Conservation (phyloP, 2,888 invertebrate genomes). For the Trachelus stipa region DNA sequence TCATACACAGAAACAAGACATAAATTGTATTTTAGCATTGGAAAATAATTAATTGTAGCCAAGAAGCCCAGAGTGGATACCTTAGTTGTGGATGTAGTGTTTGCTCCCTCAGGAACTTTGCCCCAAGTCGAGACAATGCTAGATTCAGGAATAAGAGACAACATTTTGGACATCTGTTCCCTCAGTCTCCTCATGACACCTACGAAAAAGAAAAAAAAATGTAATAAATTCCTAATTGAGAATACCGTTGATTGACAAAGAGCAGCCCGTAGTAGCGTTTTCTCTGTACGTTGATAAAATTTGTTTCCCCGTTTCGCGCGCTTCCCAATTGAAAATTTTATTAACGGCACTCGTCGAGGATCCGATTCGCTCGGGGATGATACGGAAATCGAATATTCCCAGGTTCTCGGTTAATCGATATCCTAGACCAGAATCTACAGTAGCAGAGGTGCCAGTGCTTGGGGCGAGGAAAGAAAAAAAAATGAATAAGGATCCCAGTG, state of each 20-base stretch:
- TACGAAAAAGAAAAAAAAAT: constrained; percentile 34
- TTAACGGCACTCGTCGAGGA: not conserved
- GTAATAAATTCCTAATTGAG: not conserved
- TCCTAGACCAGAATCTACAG: not conserved
- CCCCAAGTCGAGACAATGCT: constrained; percentile 36
- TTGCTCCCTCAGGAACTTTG: constrained; percentile 56
- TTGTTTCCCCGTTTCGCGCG: not conserved
- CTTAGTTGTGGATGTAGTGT: constrained; percentile 60
- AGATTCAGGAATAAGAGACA: constrained; percentile 35
- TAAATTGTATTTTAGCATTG: not conserved
- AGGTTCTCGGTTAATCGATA: not conserved
- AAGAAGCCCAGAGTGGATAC: constrained; percentile 34
- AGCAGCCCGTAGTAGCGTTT: not conserved
- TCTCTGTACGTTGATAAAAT: not conserved
- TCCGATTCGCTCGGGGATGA: not conserved
- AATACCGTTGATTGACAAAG: not conserved
- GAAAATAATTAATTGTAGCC: not conserved
- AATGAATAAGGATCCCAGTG: not conserved
- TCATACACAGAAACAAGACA: not conserved
- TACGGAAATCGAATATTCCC: not conserved
- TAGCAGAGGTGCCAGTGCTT: not conserved
- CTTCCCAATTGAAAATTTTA: not conserved
- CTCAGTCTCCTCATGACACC: constrained; percentile 44
- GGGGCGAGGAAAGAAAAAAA: not conserved
- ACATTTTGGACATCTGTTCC: constrained; percentile 41